These are phyloP conservation scores for Brenthis hecate DNA, from an alignment of 2,888 invertebrate species.

Conservation along the genomic window DNA sequence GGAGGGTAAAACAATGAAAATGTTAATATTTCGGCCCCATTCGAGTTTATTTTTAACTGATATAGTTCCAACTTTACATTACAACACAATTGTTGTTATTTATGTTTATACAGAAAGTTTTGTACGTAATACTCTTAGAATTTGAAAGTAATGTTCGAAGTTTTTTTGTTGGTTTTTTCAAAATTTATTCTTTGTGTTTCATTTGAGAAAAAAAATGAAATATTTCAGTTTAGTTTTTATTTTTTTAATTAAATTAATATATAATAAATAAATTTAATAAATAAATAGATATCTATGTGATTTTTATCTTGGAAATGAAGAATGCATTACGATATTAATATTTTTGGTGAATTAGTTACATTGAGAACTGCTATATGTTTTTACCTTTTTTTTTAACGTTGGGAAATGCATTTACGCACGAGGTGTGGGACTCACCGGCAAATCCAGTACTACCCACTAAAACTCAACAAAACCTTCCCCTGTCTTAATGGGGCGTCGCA, in stretches of 20 bases:
- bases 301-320: not conserved
- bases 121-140: constrained; percentile 1
- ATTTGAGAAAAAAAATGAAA: not conserved
- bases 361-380: no score
- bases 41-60: constrained; percentile 65
- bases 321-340: no score
- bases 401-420: no score
- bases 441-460: no score
- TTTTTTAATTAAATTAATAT: no score
- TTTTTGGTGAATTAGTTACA: no score
- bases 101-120: constrained; percentile 26
- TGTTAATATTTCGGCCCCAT: constrained; percentile 64
- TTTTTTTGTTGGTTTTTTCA: constrained; percentile 4
- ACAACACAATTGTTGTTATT: constrained; percentile 38
- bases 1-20: constrained; percentile 74
- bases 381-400: no score
- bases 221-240: constrained; percentile 1
- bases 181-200: not conserved
- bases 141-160: constrained; percentile 3
- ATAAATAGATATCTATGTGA: not conserved
- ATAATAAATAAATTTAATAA: no score
- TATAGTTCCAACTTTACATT: constrained; percentile 31
- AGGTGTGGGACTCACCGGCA: no score
- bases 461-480: no score
- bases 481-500: no score